Evolutionary conservation across 92 coral and sea anemone genomes (phyloP), one percentile per base, ranked within the genome.

Genomic region (Ricordea florida): DNA sequence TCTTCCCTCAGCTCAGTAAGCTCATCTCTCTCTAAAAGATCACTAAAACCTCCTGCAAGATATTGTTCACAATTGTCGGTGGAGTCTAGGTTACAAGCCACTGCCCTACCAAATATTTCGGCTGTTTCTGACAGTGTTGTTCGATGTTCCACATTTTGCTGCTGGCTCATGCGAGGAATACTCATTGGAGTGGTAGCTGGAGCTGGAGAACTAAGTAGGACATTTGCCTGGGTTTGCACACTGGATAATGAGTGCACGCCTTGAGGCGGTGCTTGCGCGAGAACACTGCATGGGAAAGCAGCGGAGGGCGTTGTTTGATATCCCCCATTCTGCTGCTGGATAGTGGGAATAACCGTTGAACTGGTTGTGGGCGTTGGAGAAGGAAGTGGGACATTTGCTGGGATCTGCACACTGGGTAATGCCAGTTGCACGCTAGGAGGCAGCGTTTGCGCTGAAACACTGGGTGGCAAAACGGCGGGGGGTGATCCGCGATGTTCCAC

Each of bases 121-220:
- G 57, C 31, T 49, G 57, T 49, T 49, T 49, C 14, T 20, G 57
- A 49, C 57, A 17, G 57, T 7, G 57, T 49, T 49, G 30, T 49
- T 49, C 15, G 27, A 49, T 49, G 57, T 49, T 49, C 57, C 57
- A 49, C 30, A 49, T 49, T 49, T 49, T 49, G 57, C 57, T 49
- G 57, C 57, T 49, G 57, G 57, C 10, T 49, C 2, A 31, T 49
- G 57, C 57, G 9, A 17, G 57, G 57, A 49, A 6, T 21, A 49
- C 26, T 7, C 28, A 7, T 49, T 49, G 57, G 57, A 49, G 29
- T 49, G 31, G 4, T 21, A 20, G n/a, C n/a, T n/a, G n/a, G n/a
- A n/a, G n/a, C n/a, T n/a, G n/a, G n/a, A n/a, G n/a, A n/a, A n/a
- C n/a, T n/a, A n/a, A n/a, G n/a, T n/a, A n/a, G n/a, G n/a, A n/a